Evolutionary conservation across 2,113 vertebrate genomes (phyloP), one percentile per base, ranked within the genome.

Genomic region (Pollachius pollachius): DNA sequence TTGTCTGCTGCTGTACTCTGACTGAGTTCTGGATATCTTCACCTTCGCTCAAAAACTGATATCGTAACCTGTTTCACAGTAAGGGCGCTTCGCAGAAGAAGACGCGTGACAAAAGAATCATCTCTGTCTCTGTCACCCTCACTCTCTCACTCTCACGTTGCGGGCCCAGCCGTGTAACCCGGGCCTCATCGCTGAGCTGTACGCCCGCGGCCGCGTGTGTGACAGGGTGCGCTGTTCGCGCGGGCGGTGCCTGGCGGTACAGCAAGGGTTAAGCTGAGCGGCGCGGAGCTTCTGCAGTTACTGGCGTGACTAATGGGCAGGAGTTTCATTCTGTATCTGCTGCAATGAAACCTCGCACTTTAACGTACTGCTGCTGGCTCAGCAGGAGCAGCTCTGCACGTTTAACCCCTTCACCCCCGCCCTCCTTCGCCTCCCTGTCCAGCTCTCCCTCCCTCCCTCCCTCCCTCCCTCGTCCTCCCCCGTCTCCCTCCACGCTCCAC

Each of bases 281-380:
- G 82, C 6, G 37, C 54, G 74, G 75, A 89, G 82, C 71, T 87
- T 85, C 86, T 90, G 83, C 81, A 77, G 78, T 88, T 88, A 86
- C 90, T 87, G 84, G 87, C 82, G 69, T 92, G 90, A 91, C 90
- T 92, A 91, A 93, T 91, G 83, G 81, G 79, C 89, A 88, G 86
- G 89, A 88, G 90, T 91, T 91, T 90, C 87, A 86, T 87, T 91
- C 88, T 89, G 88, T 92, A 90, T 92, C 87, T 91, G 86, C 83
- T 88, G 88, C 90, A 91, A 86, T 91, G 90, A 89, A 91, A 90
- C 87, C 86, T 88, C 89, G 89, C 92, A 91, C 92, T 90, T 90
- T 84, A 83, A 89, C 81, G 30, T 90, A 89, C 81, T 89, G 88
- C 81, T 90, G 91, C 91, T 91, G 85, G 77, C 90, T 92, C 91